Base-by-base conservation (phyloP, 2,797 vertebrate species). In the Jordanella pulchra region DNA sequence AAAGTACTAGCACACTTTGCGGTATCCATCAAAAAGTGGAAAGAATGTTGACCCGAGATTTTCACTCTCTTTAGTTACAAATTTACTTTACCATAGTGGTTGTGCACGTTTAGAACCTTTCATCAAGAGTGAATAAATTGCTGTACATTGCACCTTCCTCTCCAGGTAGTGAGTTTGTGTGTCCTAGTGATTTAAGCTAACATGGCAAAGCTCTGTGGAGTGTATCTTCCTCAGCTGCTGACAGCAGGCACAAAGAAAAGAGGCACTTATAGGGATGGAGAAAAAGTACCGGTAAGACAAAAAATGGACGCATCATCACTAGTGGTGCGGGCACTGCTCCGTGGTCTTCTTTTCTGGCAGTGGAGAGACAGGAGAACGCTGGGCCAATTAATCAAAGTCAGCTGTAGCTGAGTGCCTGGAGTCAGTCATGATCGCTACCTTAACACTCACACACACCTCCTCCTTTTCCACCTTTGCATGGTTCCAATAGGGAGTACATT, bases 311-410 rank as follows among this genome's bases (percentile, higher is more conserved):
- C 82, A 77, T 89, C 88, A 86, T 92, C 90, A 90, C 89, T 80
- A 75, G 90, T 88, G 89, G 79, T 84, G 85, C 79, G 75, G 35
- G 77, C 79, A 82, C 84, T 72, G 83, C 88, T 85, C 84, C 77
- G 74, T 94, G 93, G 90, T 95, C 94, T 94, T 92, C 95, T 94
- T 95, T 94, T 95, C 96, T 95, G 95, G 96, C 91, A 92, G 90
- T 91, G 93, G 93, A 92, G 94, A 96, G 96, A 96, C 95, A 93
- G 94, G 93, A 76, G 84, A 86, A 87, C 81, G 95, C 94, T 93
- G 92, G 94, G 94, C 95, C 97, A 97, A 98, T 98, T 98, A 97
- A 98, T 98, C 97, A 98, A 97, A 97, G 96, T 98, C 97, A 98
- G 96, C 96, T 95, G 95, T 96, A 96, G 95, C 94, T 91, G 96